Conservation (phyloP, 2,797 vertebrate genomes). For the Lerista edwardsae region DNA sequence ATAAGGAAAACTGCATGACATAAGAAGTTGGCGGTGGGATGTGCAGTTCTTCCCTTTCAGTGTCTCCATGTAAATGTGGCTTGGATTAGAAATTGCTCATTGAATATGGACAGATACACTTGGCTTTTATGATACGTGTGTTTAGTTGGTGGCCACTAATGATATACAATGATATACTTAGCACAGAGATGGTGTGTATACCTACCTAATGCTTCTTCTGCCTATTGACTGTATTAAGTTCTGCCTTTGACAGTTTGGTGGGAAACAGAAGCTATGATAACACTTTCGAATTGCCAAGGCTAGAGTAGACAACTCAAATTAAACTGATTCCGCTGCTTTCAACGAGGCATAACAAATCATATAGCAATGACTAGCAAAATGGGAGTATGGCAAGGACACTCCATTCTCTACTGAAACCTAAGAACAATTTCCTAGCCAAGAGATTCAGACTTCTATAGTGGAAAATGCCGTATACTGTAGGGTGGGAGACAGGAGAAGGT, state of each 20-base stretch:
- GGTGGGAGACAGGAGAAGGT: not conserved
- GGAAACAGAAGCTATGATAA: not conserved
- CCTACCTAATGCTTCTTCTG: conserved; percentile 15
- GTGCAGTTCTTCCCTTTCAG: conserved; percentile 24
- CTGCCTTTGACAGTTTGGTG: not conserved
- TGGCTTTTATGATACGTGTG: conserved; percentile 17
- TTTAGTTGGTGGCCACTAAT: conserved; percentile 11
- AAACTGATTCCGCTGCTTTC: not conserved
- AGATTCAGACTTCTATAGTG: too few relatives aligned
- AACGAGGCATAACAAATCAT: too few relatives aligned
- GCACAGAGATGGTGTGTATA: conserved; percentile 22
- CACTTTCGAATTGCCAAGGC: not conserved
- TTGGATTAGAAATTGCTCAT: conserved; percentile 38
- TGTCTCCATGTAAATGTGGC: conserved; percentile 33
- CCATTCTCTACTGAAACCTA: not conserved
- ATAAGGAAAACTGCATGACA: conserved; percentile 31
- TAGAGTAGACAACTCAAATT: not conserved
- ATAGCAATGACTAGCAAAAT: not conserved
- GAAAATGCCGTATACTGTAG: too few relatives aligned
- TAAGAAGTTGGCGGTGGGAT: conserved; percentile 26
- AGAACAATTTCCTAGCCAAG: not conserved
- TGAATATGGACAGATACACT: conserved; percentile 32
- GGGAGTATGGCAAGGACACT: not conserved
- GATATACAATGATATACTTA: conserved; percentile 4
- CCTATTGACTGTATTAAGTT: not conserved